Conservation (phyloP, 2,888 invertebrate genomes). For the Chelonus formosanus region DNA sequence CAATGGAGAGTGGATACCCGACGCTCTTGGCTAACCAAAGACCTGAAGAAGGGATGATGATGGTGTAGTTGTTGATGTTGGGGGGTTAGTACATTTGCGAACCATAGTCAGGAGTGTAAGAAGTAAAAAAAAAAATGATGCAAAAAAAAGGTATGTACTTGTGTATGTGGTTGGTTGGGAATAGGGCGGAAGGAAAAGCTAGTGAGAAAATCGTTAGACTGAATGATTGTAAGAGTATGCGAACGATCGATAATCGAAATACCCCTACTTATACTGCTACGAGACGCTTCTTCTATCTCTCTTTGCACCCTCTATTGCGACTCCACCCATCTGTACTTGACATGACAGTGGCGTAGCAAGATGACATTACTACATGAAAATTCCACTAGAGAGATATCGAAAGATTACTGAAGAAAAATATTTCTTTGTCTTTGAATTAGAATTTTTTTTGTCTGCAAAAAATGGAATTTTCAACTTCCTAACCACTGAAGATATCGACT, state of each 20-base stretch:
- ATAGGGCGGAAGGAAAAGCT: constrained; percentile 23
- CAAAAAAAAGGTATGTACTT: neutral
- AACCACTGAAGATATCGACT: too few species aligned
- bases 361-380: neutral
- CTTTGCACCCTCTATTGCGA: constrained; percentile 16
- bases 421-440: neutral
- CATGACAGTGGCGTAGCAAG: constrained; percentile 17
- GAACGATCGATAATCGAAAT: constrained; percentile 63
- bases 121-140: neutral
- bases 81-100: constrained; percentile 1
- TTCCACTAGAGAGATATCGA: neutral
- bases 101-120: neutral
- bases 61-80: constrained; percentile 3
- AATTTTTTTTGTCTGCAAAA: too few species aligned
- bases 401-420: constrained; percentile 4
- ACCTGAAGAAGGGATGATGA: constrained; percentile 6
- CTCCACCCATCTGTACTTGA: constrained; percentile 14
- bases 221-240: constrained; percentile 41
- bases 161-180: neutral
- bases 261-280: constrained; percentile 43
- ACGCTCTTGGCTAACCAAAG: neutral
- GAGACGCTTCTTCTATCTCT: constrained; percentile 25
- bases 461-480: too few species aligned
- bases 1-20: constrained; percentile 3
- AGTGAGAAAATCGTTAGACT: constrained; percentile 34